These are phyloP conservation scores for Terrapene triunguis DNA, from an alignment of 2,113 vertebrate genomes.

Conservation along the genomic window DNA sequence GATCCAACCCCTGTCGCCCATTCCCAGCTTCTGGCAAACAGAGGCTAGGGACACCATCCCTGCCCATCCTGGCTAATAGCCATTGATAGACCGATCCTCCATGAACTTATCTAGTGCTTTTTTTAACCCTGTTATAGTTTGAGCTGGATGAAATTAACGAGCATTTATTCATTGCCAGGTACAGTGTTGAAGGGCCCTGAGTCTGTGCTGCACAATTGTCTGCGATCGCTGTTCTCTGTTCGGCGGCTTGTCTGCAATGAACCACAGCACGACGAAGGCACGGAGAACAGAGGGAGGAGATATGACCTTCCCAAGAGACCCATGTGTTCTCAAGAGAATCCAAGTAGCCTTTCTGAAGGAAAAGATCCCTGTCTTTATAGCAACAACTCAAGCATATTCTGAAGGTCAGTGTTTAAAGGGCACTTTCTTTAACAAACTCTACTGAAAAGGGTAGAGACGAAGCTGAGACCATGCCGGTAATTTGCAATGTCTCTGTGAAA, in stretches of 20 bases:
- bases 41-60: too few species aligned
- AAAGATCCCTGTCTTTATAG: neutral
- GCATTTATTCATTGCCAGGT: neutral
- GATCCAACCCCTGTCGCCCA: too few species aligned
- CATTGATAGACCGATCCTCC: too few species aligned
- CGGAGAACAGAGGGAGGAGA: neutral
- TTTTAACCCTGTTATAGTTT: too few species aligned
- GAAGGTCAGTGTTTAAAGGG: neutral
- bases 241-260: fast-evolving
- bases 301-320: neutral
- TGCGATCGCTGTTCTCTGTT: fast-evolving
- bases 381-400: neutral
- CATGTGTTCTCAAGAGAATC: fast-evolving
- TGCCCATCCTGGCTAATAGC: too few species aligned
- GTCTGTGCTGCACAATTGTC: neutral
- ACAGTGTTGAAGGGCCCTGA: too few species aligned
- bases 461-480: neutral
- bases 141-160: neutral
- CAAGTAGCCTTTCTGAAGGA: neutral
- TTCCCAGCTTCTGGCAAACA: too few species aligned
- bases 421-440: too few species aligned
- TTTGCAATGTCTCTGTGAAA: neutral
- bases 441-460: too few species aligned
- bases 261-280: neutral
- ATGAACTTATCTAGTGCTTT: too few species aligned